Base-by-base conservation (phyloP, 2,113 vertebrate genomes). In the Anolis sagrei region DNA sequence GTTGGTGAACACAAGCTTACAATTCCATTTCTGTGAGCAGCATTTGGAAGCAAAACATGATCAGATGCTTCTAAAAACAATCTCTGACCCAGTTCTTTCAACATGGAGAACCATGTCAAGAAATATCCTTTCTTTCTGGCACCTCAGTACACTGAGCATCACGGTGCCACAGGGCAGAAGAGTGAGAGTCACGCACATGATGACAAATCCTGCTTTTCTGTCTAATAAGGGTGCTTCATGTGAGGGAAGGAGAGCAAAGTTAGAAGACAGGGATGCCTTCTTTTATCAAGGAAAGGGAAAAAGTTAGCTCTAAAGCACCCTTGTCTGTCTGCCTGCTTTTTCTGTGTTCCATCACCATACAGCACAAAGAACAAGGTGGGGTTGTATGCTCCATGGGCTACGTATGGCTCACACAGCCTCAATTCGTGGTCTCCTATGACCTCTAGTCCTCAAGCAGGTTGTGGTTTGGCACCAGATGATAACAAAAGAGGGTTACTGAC, bases 61-160 rank as follows among this genome's bases (percentile, higher is more conserved):
- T 89, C 79, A 69, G 87, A 77, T 93, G 88, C 62, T 86, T 39
- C 73, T 7, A 0, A 49, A 74, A 78, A 77, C 44, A 91, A 74
- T 72, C 81, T 83, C 62, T 93, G 90, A 91, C 79, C 80, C 61
- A 79, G 27, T 79, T 62, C 64, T 87, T 87, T 77, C 83, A 76
- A 81, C 72, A 80, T n/a, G 29, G 10, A 82, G 87, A 87, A 61
- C 44, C 2, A 0, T 79, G 72, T 89, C 85, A 90, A 86, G 72
- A 54, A 90, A 85, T 69, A 84, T 92, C 61, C 69, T 89, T 91
- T 89, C 54, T 64, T 85, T 80, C 84, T 90, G 83, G 61, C 68
- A 84, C 86, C 73, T 70, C 39, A 32, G 68, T 81, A 79, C 83
- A n/a, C 23, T 21, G 23, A 85, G 69, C 84, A 89, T 89, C 74